Percentiles rank a stretch among this genome's conserved stretches.
These are phyloP conservation scores for Allacma fusca DNA, from an alignment of 2,888 invertebrate genomes.

Conservation along the genomic window DNA sequence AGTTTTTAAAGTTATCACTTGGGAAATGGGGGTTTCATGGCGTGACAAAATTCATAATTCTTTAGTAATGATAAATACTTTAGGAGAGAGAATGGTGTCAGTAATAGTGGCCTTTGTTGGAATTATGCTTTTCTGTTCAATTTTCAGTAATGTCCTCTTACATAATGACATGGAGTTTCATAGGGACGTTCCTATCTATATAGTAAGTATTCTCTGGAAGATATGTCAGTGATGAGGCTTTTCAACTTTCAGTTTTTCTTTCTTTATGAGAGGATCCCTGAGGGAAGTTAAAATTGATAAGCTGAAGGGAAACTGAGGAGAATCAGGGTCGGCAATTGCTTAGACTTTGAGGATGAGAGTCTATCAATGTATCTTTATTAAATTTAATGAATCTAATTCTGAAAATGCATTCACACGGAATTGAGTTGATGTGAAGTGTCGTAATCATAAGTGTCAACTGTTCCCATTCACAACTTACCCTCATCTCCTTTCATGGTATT, in stretches of 20 bases:
- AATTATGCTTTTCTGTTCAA: neutral
- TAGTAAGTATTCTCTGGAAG: no score
- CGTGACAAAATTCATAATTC: constrained; percentile 16
- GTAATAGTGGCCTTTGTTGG: neutral
- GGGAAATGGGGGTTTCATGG: neutral
- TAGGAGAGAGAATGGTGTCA: neutral
- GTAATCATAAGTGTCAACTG: constrained; percentile 16
- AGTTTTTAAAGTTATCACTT: constrained; percentile 2
- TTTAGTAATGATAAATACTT: constrained; percentile 16
- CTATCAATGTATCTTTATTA: constrained; percentile 33
- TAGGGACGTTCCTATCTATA: neutral
- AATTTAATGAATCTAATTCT: constrained; percentile 42
- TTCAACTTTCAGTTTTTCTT: no score
- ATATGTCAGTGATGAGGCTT: no score
- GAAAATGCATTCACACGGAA: constrained; percentile 36
- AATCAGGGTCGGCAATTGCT: neutral
- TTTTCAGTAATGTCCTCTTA: neutral
- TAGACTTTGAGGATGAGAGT: neutral
- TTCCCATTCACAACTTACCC: neutral
- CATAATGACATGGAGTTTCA: neutral
- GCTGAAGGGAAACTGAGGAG: constrained; percentile 8
- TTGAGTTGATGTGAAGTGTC: constrained; percentile 8
- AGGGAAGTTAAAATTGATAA: neutral
- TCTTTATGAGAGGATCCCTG: no score
- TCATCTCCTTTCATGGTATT: constrained; percentile 4